Percentiles rank a stretch among this genome's conserved stretches.
Conservation (phyloP, 1,140 invertebrate species). For the Cydia splendana region DNA sequence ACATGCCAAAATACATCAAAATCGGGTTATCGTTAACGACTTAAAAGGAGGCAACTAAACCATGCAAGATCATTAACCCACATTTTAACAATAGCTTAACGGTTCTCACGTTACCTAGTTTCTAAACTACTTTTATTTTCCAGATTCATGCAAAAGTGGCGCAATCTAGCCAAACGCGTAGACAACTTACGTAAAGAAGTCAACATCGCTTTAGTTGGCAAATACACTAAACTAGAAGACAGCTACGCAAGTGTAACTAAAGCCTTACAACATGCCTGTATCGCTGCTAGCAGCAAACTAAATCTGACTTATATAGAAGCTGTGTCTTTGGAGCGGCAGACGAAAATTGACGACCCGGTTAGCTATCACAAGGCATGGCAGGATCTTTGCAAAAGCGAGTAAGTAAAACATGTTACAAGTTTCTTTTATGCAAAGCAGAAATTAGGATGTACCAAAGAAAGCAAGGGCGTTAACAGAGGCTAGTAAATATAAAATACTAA, state of each 20-base stretch:
- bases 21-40: background rate
- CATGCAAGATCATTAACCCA: background rate
- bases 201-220: constrained; percentile 98
- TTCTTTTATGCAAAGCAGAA: constrained; percentile 25
- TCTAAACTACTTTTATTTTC: constrained; percentile 35
- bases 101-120: background rate
- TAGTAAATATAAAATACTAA: too few species aligned
- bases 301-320: constrained; percentile 96
- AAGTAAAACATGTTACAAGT: constrained; percentile 63
- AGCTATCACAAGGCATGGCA: constrained; percentile 97
- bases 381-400: constrained; percentile 93
- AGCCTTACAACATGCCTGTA: constrained; percentile 94
- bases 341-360: constrained; percentile 86
- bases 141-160: constrained; percentile 94
- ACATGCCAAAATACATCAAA: too few species aligned
- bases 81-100: constrained; percentile 4
- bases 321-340: constrained; percentile 90
- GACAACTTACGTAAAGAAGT: constrained; percentile 90
- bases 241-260: constrained; percentile 98
- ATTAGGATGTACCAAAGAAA: too few species aligned
- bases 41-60: background rate
- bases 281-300: constrained; percentile 91
- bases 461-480: too few species aligned
- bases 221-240: constrained; percentile 98
- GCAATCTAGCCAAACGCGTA: constrained; percentile 91